Percentiles rank a stretch among this genome's conserved stretches.
Evolutionary conservation across 2,797 vertebrate species (phyloP).

Genomic region (Picus viridis): DNA sequence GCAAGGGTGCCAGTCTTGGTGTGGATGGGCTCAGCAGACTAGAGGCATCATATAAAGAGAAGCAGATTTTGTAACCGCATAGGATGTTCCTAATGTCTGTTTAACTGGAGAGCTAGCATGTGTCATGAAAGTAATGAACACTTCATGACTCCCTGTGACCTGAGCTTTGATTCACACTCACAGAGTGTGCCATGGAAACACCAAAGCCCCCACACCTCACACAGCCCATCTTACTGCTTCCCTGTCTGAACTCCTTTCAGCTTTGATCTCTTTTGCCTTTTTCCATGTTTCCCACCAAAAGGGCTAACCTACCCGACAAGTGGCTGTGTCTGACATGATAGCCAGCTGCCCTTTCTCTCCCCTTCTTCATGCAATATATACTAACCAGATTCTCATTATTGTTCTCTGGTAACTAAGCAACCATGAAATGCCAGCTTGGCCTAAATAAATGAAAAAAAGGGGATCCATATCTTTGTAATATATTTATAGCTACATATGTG

Average conservation of each 20-base stretch:
- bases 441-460: constrained; percentile 64
- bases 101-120: not conserved
- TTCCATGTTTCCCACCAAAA: constrained; percentile 3
- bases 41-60: not conserved
- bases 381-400: constrained; percentile 70
- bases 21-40: not conserved
- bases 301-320: not conserved
- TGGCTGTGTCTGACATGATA: constrained; percentile 34
- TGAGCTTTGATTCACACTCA: not conserved
- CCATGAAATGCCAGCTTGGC: constrained; percentile 59
- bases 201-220: not conserved
- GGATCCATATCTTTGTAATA: constrained; percentile 37
- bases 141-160: not conserved
- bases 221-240: not conserved
- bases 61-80: constrained; percentile 3
- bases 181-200: not conserved
- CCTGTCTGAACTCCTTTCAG: not conserved
- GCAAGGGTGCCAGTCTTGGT: not conserved
- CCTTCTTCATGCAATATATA: constrained; percentile 16
- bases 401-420: constrained; percentile 72
- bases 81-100: not conserved
- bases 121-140: not conserved
- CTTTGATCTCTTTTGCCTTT: constrained; percentile 9
- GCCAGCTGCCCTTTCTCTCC: not conserved
- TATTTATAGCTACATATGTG: constrained; percentile 6